phyloP scores from a whole-genome alignment of 2,888 invertebrate species.

The Aspidiotus destructor region DNA sequence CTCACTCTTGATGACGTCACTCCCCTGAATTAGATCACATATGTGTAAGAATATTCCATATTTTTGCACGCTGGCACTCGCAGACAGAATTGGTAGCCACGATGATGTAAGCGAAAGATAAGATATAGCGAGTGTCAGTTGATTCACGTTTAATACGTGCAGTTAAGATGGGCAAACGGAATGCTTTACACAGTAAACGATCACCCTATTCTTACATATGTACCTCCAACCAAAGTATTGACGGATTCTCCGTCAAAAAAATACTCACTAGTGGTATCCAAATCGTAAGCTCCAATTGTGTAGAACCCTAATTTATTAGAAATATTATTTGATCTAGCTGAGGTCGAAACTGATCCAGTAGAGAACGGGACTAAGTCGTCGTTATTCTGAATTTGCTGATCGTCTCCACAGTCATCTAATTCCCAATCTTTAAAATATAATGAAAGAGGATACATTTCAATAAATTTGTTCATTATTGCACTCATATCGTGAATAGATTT shows the following conservation, averaged over 20 bases:
- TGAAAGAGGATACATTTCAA: background rate
- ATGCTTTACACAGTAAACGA: too few species aligned
- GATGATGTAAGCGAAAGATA: too few species aligned
- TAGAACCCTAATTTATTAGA: conserved; percentile 22
- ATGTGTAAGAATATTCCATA: too few species aligned
- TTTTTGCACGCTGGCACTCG: too few species aligned
- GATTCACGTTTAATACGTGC: too few species aligned
- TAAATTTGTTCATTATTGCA: background rate
- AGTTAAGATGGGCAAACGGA: too few species aligned
- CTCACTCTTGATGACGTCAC: too few species aligned
- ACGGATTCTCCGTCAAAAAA: background rate
- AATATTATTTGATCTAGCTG: background rate
- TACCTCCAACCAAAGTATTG: too few species aligned
- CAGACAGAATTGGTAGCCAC: too few species aligned
- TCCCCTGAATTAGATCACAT: too few species aligned
- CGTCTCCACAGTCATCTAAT: conserved; percentile 27
- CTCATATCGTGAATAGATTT: background rate
- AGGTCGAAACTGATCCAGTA: background rate
- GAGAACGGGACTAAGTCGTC: conserved; percentile 22
- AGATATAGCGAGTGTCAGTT: too few species aligned
- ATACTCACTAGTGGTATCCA: conserved; percentile 16
- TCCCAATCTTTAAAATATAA: conserved; percentile 24
- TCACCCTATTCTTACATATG: too few species aligned
- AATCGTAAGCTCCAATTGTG: conserved; percentile 20
- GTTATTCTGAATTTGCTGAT: background rate